Base-by-base conservation (phyloP, 2,113 vertebrate genomes). In the Tamias sibiricus region DNA sequence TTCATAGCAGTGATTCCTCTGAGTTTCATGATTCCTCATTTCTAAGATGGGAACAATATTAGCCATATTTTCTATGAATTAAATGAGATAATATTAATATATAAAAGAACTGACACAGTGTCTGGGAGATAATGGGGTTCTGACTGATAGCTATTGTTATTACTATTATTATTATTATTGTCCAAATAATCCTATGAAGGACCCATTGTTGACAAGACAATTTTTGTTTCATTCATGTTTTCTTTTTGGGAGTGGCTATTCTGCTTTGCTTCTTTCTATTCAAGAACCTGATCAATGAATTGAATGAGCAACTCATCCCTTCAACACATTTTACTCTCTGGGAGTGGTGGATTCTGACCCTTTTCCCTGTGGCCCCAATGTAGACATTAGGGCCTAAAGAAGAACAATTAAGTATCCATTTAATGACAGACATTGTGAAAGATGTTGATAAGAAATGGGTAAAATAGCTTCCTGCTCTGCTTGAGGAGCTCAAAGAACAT, bases 71-170 rank as follows among this genome's bases (percentile, higher is more conserved):
- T 66, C 35, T 76, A 85, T 93, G 57, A 95, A 95, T 94, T 87
- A 95, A 95, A 89, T 77, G 49, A 96, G 47, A 47, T 84, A 69
- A 17, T 49, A 89, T 30, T 90, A 47, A 49, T 42, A n/a, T 62
- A 57, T 40, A 8, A 94, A 84, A 30, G 44, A 57, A 22, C 24
- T 40, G 35, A 22, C 37, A 69, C 32, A 72, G 9, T 64, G 57
- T 86, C 52, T 62, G 62, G 20, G 8, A 54, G 69, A 79, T 72
- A 93, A 47, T 83, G 37, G 49, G 4, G 17, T 40, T 62, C 1
- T 66, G 68, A 79, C 4, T 86, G 90, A 91, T 42, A 62, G 19
- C 12, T 87, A 32, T 35, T 81, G 54, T 68, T 81, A 37, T 62
- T 64, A 57, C 74, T 77, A 57, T 92, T 52, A 47, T n/a, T 75